Evolutionary conservation across 2,888 invertebrate genomes (phyloP).

Genomic region (Drosophila siamana): DNA sequence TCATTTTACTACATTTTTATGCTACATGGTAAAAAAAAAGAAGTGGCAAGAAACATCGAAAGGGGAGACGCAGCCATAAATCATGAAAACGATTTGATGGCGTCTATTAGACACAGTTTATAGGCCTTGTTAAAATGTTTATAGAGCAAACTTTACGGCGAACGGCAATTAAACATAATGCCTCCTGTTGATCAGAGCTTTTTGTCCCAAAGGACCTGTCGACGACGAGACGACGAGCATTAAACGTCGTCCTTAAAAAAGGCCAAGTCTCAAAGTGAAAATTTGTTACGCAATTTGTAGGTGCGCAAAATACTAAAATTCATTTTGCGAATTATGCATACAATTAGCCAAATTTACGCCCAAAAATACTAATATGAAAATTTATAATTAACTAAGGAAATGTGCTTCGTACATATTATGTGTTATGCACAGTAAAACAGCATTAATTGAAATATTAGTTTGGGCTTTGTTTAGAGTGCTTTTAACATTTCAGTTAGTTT

Average conservation of each 20-base stretch:
- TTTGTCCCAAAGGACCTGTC: neutral
- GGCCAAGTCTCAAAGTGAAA: constrained; percentile 19
- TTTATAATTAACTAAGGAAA: neutral
- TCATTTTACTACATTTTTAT: constrained; percentile 67
- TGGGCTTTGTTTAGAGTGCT: too few relatives aligned
- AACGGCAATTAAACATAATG: constrained; percentile 67
- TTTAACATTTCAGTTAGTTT: too few relatives aligned
- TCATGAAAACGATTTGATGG: constrained; percentile 71
- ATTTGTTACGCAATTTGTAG: constrained; percentile 15
- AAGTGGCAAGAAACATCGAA: neutral
- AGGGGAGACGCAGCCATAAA: constrained; percentile 46
- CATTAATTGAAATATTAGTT: neutral
- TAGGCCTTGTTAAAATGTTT: constrained; percentile 74
- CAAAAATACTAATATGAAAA: neutral
- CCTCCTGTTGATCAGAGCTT: constrained; percentile 44
- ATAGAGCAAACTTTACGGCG: constrained; percentile 66
- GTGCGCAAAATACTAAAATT: constrained; percentile 17
- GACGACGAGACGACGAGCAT: constrained; percentile 9
- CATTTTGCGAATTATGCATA: constrained; percentile 10
- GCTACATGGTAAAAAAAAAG: constrained; percentile 51
- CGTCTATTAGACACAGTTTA: constrained; percentile 69
- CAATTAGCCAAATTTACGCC: constrained; percentile 5
- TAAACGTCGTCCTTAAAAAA: constrained; percentile 3
- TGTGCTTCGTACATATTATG: neutral
- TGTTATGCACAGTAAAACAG: neutral